These are phyloP conservation scores for Plectus sambesii DNA, from an alignment of 1,140 invertebrate genomes.

Conservation along the genomic window DNA sequence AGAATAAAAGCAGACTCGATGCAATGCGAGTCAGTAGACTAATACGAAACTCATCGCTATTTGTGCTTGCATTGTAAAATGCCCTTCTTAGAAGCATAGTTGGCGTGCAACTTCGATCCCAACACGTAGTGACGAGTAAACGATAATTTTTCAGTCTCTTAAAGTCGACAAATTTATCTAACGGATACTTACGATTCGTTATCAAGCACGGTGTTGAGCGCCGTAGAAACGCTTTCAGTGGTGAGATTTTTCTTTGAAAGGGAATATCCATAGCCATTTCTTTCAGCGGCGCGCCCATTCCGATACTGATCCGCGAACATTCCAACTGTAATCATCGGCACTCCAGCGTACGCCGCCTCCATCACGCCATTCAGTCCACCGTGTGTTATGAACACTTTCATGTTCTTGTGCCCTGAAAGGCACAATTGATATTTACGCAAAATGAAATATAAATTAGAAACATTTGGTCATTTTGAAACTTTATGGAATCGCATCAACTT, in stretches of 20 bases:
- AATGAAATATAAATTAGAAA: too few relatives aligned
- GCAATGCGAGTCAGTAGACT: too few relatives aligned
- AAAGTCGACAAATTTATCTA: too few relatives aligned
- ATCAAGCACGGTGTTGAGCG: neutral
- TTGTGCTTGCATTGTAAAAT: too few relatives aligned
- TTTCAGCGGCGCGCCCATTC: neutral
- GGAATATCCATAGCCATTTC: neutral
- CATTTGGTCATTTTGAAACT: too few relatives aligned
- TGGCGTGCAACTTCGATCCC: too few relatives aligned
- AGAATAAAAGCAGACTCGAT: too few relatives aligned
- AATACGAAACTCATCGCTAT: too few relatives aligned
- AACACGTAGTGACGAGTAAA: too few relatives aligned
- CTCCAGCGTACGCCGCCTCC: constrained; percentile 66
- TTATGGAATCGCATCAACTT: too few relatives aligned
- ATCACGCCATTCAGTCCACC: constrained; percentile 65
- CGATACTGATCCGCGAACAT: constrained; percentile 13
- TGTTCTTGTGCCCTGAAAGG: constrained; percentile 16
- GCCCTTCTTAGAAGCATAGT: too few relatives aligned
- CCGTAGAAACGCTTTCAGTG: neutral
- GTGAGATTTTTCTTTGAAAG: neutral
- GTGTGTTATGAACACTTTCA: constrained; percentile 62
- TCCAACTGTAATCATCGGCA: constrained; percentile 62
- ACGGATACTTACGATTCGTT: constrained; percentile 14
- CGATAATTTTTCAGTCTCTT: too few relatives aligned
- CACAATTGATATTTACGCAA: neutral